Evolutionary conservation across 2,888 invertebrate genomes (phyloP).

Genomic region (Pogonocherus hispidulus): DNA sequence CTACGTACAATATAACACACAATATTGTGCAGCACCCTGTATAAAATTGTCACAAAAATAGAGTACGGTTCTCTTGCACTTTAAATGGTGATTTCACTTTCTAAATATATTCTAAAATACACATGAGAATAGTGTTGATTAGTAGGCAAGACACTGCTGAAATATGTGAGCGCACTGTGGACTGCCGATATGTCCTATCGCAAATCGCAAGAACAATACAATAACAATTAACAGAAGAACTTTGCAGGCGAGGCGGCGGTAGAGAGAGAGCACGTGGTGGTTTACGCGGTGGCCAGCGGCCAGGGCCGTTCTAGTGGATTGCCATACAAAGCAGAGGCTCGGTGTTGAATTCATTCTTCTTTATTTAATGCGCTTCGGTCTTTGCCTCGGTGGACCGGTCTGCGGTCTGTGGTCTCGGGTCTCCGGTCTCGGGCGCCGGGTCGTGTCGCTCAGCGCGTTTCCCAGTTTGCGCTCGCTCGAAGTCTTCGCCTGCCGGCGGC

Average conservation of each 20-base stretch:
- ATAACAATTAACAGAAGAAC: conserved; percentile 24
- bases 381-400: conserved; percentile 22
- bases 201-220: conserved; percentile 10
- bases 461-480: conserved; percentile 37
- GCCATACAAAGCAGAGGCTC: conserved; percentile 6
- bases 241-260: background rate
- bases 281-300: conserved; percentile 31
- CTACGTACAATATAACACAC: conserved; percentile 8
- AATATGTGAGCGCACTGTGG: conserved; percentile 3
- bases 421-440: conserved; percentile 41
- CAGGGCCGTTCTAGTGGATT: conserved; percentile 38
- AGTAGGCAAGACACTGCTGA: conserved; percentile 1
- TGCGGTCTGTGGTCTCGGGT: conserved; percentile 27
- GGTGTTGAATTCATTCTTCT: conserved; percentile 25
- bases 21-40: conserved; percentile 8
- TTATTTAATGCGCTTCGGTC: conserved; percentile 21
- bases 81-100: conserved; percentile 19
- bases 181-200: conserved; percentile 2
- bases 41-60: conserved; percentile 9
- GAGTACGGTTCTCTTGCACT: conserved; percentile 10
- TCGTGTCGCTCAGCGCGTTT: conserved; percentile 46
- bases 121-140: conserved; percentile 20
- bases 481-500: conserved; percentile 32
- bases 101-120: background rate
- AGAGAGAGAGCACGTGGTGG: conserved; percentile 39